Evolutionary conservation across 2,888 invertebrate genomes (phyloP).

Genomic region (Adelphocoris suturalis): DNA sequence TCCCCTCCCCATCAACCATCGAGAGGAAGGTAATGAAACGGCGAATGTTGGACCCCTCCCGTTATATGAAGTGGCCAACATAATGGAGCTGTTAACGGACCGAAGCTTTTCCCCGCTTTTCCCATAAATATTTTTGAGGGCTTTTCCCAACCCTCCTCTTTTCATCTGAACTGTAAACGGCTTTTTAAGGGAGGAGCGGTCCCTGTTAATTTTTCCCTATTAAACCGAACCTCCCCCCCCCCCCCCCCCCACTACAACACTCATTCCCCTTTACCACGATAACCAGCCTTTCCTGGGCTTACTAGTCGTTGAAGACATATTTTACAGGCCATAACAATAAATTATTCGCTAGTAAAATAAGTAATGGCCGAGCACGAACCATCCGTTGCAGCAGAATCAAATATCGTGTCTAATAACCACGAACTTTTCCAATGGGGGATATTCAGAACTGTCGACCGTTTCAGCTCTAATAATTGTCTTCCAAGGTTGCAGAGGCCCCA

Average conservation of each 20-base stretch:
- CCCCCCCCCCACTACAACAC: neutral
- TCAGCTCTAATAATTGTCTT: too few species aligned
- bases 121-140: slow-evolving; percentile 42
- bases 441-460: too few species aligned
- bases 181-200: slow-evolving; percentile 12
- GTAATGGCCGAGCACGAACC: too few species aligned
- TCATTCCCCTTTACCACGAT: neutral
- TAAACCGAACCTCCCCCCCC: neutral
- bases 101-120: slow-evolving; percentile 40
- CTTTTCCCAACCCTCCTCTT: neutral
- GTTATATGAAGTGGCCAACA: slow-evolving; percentile 63
- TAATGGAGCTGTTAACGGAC: slow-evolving; percentile 64
- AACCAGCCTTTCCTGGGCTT: too few species aligned
- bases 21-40: slow-evolving; percentile 30
- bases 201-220: slow-evolving; percentile 54
- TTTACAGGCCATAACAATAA: too few species aligned
- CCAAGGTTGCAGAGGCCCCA: too few species aligned
- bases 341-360: too few species aligned
- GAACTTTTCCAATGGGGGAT: too few species aligned
- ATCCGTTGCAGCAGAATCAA: too few species aligned
- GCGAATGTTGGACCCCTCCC: slow-evolving; percentile 1
- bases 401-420: too few species aligned
- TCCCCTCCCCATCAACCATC: neutral
- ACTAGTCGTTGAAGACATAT: too few species aligned
- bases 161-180: slow-evolving; percentile 31